These are phyloP conservation scores for Panagrolaimus sp. DNA, from an alignment of 1,140 invertebrate species.

Conservation along the genomic window DNA sequence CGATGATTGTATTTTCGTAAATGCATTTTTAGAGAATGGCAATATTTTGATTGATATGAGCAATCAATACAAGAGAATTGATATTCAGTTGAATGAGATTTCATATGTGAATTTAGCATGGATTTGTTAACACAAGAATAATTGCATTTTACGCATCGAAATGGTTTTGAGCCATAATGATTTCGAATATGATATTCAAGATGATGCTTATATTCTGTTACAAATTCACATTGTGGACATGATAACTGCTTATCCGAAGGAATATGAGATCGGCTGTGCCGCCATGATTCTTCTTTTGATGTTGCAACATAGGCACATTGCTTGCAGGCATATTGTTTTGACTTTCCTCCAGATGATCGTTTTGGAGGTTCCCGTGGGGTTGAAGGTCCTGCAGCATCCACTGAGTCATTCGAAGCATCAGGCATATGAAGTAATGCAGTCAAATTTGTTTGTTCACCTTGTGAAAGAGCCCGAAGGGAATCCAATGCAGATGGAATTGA, in stretches of 20 bases:
- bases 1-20: constrained; percentile 82
- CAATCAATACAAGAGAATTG: constrained; percentile 91
- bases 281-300: constrained; percentile 86
- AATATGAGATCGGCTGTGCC: constrained; percentile 78
- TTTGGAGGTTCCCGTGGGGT: constrained; percentile 27
- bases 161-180: constrained; percentile 90
- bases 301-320: constrained; percentile 74
- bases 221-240: constrained; percentile 87
- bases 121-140: constrained; percentile 97
- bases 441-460: constrained; percentile 18
- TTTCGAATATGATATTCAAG: constrained; percentile 92
- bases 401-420: constrained; percentile 16
- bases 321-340: constrained; percentile 82
- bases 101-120: constrained; percentile 96
- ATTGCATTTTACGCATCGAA: constrained; percentile 82
- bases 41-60: constrained; percentile 95
- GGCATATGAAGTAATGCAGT: background rate
- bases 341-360: constrained; percentile 39
- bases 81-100: constrained; percentile 92
- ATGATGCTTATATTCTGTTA: constrained; percentile 97
- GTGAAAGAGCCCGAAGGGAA: background rate
- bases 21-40: constrained; percentile 91
- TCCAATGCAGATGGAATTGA: constrained; percentile 59
- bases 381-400: constrained; percentile 23
- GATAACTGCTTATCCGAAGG: constrained; percentile 82